These are phyloP conservation scores for Molossus alvarezi DNA, from an alignment of 2,797 vertebrate species.

Conservation along the genomic window DNA sequence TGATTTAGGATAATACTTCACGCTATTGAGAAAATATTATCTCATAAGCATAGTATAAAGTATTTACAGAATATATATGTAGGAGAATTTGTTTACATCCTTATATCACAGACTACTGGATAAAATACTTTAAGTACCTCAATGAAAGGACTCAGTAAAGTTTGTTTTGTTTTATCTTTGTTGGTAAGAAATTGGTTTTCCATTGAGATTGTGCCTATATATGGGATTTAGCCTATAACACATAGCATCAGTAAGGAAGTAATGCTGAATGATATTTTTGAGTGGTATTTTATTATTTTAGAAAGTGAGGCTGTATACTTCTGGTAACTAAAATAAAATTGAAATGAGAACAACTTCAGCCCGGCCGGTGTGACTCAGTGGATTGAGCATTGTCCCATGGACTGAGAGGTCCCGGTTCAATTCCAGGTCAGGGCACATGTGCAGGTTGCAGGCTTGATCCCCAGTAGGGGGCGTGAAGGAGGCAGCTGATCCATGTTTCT, in stretches of 20 bases:
- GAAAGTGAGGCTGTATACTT: not conserved
- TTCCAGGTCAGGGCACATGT: no score
- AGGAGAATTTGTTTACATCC: not conserved
- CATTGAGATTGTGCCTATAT: not conserved
- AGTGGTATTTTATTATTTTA: not conserved
- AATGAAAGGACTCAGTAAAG: not conserved
- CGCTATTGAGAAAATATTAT: not conserved
- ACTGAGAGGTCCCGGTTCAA: no score
- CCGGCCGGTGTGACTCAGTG: no score
- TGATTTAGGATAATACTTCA: conserved; percentile 7
- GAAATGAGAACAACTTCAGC: not conserved
- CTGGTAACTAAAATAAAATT: conserved; percentile 37
- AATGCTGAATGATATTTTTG: not conserved
- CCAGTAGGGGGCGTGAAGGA: no score
- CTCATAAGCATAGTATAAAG: not conserved
- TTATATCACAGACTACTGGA: not conserved
- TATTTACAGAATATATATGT: not conserved
- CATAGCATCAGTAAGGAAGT: not conserved
- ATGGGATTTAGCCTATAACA: not conserved
- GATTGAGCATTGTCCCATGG: no score
- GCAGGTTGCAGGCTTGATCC: no score
- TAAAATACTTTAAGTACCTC: not conserved
- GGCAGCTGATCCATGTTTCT: no score
- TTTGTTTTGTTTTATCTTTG: not conserved
- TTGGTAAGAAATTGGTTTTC: not conserved